These are phyloP conservation scores for Calosoma granatense DNA, from an alignment of 1,140 invertebrate genomes.

Conservation along the genomic window DNA sequence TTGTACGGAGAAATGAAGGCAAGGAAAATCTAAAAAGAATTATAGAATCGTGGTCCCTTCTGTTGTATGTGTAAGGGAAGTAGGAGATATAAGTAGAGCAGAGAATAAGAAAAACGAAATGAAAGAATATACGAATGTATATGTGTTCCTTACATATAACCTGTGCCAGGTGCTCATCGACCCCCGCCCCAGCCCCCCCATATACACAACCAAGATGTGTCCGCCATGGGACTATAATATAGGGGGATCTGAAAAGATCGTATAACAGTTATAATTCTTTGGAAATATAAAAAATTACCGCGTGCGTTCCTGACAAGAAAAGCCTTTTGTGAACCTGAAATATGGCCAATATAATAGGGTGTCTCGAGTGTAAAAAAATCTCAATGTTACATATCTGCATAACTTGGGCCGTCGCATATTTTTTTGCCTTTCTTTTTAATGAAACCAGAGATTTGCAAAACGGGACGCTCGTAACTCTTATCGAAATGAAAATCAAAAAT, in stretches of 20 bases:
- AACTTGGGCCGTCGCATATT: background rate
- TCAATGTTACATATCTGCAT: constrained; percentile 2
- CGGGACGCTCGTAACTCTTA: background rate
- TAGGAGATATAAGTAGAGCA: background rate
- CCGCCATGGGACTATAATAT: background rate
- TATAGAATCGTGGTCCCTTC: background rate
- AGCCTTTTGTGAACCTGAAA: constrained; percentile 6
- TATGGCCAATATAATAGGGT: constrained; percentile 6
- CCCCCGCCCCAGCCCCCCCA: too few species aligned
- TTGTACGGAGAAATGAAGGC: background rate
- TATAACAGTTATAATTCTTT: constrained; percentile 7
- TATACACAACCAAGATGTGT: background rate
- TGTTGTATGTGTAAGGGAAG: background rate
- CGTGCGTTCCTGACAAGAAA: constrained; percentile 4
- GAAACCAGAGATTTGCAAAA: background rate
- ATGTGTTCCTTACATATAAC: background rate
- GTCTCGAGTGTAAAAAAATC: constrained; percentile 3
- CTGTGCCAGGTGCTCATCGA: background rate
- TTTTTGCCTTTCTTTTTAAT: background rate
- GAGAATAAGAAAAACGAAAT: background rate
- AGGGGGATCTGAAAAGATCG: background rate
- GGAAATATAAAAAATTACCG: constrained; percentile 7
- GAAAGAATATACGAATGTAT: background rate
- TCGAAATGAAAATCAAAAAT: background rate
- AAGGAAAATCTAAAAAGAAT: constrained; percentile 6